Base-by-base conservation (phyloP, 2,113 vertebrate species). In the Notechis scutatus region DNA sequence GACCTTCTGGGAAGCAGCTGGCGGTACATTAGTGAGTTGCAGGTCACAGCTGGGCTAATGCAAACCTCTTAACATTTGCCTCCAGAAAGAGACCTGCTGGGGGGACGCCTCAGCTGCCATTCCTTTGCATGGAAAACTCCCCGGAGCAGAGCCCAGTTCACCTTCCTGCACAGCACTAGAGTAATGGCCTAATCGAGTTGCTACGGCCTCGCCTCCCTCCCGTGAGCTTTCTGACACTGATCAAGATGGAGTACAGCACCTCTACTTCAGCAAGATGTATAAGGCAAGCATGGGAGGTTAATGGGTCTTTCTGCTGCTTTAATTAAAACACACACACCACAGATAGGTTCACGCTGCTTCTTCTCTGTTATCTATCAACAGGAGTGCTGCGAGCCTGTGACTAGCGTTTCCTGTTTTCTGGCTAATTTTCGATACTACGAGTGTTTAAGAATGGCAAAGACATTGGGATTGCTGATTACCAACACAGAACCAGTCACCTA, bases 1-100 rank as follows among this genome's bases (percentile, higher is more conserved):
- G 91, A 81, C 88, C 74, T 94, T 92, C 81, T 88, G 15, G 88
- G 93, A 92, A 94, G 93, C 93, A 92, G 93, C 92, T 91, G 90
- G 93, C 64, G 86, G 69, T 87, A 87, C 89, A 93, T 93, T 93
- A 93, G 92, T 85, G 90, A 93, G 92, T 57, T 55, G 74, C 91
- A 94, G 91, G 93, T 94, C 91, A 47, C 93, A 94, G 91, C 93
- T 94, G 91, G 56, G 91, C 74, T 92, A 92, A 92, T 90, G 81
- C 91, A 87, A 92, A 87, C 93, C 74, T 92, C 81, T 94, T 92
- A 90, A 92, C 93, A 94, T 91, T 92, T 92, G 88, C 81, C 93
- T 94, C 91, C 15, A 92, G 91, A 94, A 87, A 93, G n/a, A 81
- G 81, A 87, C 50, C 50, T 54, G 39, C 91, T 87, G 81, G 47